A percentile compares a stretch with the other conserved stretches of the same genome.
phyloP scores from a whole-genome alignment of 2,888 invertebrate species.

The Cyclophora punctaria region DNA sequence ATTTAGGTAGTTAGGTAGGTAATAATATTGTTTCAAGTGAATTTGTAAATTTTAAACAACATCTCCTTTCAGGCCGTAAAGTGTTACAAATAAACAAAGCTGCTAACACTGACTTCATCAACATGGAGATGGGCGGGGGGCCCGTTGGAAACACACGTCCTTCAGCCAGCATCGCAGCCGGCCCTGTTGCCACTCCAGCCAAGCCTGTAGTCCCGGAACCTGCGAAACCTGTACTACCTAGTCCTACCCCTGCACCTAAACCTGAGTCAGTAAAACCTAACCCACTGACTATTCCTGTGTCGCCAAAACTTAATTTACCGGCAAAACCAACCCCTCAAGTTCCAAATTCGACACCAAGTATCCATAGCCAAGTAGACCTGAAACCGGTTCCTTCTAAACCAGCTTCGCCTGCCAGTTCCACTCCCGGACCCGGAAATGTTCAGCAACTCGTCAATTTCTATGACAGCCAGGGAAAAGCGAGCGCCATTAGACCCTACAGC shows the following conservation, averaged over 20 bases:
- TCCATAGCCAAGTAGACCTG: conserved; percentile 29
- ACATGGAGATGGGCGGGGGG: conserved; percentile 54
- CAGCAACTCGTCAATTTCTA: conserved; percentile 58
- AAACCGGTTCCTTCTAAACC: conserved; percentile 50
- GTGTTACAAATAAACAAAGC: conserved; percentile 50
- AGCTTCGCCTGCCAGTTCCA: conserved; percentile 34
- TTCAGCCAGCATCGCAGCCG: not conserved
- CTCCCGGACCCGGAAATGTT: conserved; percentile 60
- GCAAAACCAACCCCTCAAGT: conserved; percentile 16
- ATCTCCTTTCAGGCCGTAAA: conserved; percentile 46
- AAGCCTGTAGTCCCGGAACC: conserved; percentile 16
- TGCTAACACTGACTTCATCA: conserved; percentile 63
- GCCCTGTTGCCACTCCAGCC: conserved; percentile 6
- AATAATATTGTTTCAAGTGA: too few relatives aligned
- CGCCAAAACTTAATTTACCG: conserved; percentile 15
- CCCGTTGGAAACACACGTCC: conserved; percentile 10
- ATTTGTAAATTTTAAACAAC: not conserved
- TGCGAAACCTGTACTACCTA: conserved; percentile 9
- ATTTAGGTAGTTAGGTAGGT: too few relatives aligned
- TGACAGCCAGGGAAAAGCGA: conserved; percentile 58
- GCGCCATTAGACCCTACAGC: conserved; percentile 57
- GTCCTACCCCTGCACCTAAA: conserved; percentile 15
- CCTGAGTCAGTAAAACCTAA: conserved; percentile 18
- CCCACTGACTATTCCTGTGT: conserved; percentile 9
- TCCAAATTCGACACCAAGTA: conserved; percentile 11